Base-by-base conservation (phyloP, 2,113 vertebrate genomes). In the Tinamus guttatus region DNA sequence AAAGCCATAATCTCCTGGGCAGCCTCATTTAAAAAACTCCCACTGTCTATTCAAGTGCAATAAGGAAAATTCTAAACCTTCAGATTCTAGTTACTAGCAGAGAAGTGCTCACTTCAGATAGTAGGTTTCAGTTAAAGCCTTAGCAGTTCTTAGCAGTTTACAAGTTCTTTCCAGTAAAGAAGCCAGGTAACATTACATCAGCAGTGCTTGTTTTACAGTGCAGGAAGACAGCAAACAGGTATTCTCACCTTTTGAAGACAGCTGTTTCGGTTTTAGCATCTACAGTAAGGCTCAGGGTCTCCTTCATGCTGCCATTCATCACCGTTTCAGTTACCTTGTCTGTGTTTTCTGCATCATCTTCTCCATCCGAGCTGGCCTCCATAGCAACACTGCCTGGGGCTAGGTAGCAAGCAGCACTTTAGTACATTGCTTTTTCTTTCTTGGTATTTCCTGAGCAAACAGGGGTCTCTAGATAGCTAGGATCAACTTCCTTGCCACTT, bases 201-300 rank as follows among this genome's bases (percentile, higher is more conserved):
- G 28, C 58, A 62, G 52, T 20, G 18, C 6, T 71, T 58, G n/a
- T 27, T 32, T 67, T 24, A 45, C 7, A 43, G 20, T 11, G 18
- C 47, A 28, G 56, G 13, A 87, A 82, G 54, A 71, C 58, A 85
- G n/a, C 13, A 75, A 49, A 36, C 0, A 24, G 36, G 21, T 38
- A 68, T 22, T 38, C 94, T 97, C 97, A 99, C 99, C 99, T 99
- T 98, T 99, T 99, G 98, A 99, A 99, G 96, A 99, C 99, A 4
- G 99, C 99, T 0, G 99, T 99, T 97, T 99, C 99, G 15, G 99
- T 99, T 98, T 99, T 99, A 97, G 99, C 99, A 32, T 99, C 99
- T 69, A 99, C 99, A 91, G 99, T 99, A 98, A 99, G 99, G 98
- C 99, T 99, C 97, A 99, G 98, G 0, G 99, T 99, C 97, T 99